Conservation (phyloP, 2,797 vertebrate species). For the Falco rusticolus region DNA sequence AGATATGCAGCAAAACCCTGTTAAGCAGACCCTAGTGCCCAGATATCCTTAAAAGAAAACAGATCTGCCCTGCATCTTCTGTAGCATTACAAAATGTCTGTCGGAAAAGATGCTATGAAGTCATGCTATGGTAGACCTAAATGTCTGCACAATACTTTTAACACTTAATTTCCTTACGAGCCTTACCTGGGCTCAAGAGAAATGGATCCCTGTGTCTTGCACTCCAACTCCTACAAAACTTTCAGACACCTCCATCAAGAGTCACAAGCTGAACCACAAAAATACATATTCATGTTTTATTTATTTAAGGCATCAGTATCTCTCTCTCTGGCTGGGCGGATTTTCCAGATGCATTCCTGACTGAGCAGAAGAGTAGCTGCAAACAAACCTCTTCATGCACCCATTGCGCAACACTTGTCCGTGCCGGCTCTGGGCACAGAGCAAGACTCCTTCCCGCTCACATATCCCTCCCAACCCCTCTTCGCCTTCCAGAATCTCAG, state of each 20-base stretch:
- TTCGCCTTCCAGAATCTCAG: not conserved
- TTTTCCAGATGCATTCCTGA: conserved; percentile 37
- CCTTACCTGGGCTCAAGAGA: not conserved
- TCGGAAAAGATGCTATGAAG: not conserved
- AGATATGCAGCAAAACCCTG: not conserved
- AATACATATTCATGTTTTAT: not conserved
- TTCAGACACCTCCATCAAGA: not conserved
- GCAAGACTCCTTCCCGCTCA: not conserved
- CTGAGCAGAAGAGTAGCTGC: not conserved
- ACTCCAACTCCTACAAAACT: not conserved
- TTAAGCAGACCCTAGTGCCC: not conserved
- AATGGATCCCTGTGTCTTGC: not conserved
- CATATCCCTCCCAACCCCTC: fast-evolving
- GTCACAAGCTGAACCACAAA: not conserved
- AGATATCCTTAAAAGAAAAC: not conserved
- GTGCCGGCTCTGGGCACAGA: fast-evolving
- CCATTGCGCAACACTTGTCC: not conserved
- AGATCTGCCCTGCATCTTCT: not conserved
- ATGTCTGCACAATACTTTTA: not conserved
- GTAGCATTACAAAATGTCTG: not conserved
- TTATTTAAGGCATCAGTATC: conserved; percentile 4
- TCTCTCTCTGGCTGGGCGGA: not conserved
- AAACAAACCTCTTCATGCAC: not conserved
- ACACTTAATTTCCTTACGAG: not conserved
- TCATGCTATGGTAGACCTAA: not conserved